phyloP scores from a whole-genome alignment of 1,140 invertebrate species.

The Thaumatotibia leucotreta region DNA sequence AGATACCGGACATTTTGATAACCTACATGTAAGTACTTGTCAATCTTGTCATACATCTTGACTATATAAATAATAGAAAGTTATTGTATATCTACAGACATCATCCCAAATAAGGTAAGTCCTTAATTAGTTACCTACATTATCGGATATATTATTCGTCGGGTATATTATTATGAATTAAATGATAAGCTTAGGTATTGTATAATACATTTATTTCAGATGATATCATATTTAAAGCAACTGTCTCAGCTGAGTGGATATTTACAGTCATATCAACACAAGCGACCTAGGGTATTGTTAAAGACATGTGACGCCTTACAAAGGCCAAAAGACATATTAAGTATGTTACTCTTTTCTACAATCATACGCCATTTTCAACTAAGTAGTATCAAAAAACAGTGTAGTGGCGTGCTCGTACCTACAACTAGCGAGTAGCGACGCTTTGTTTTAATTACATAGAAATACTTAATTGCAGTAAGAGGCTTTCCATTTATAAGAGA shows the following conservation, averaged over 20 bases:
- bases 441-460: background rate
- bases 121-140: too few species aligned
- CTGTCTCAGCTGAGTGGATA: background rate
- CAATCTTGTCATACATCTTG: too few species aligned
- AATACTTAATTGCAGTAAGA: background rate
- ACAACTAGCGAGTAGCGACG: background rate
- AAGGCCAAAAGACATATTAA: background rate
- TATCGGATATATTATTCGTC: too few species aligned
- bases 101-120: too few species aligned
- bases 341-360: background rate
- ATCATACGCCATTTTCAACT: background rate
- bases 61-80: too few species aligned
- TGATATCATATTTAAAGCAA: background rate
- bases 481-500: background rate
- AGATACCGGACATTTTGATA: too few species aligned
- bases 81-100: too few species aligned
- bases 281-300: background rate
- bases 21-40: too few species aligned
- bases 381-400: background rate
- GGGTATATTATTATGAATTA: too few species aligned
- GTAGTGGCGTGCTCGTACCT: background rate
- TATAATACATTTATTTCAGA: constrained; percentile 4
- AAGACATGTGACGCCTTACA: background rate
- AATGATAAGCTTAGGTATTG: too few species aligned
- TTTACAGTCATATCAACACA: constrained; percentile 7